phyloP scores from a whole-genome alignment of 2,113 vertebrate genomes.

The Pogona vitticeps region DNA sequence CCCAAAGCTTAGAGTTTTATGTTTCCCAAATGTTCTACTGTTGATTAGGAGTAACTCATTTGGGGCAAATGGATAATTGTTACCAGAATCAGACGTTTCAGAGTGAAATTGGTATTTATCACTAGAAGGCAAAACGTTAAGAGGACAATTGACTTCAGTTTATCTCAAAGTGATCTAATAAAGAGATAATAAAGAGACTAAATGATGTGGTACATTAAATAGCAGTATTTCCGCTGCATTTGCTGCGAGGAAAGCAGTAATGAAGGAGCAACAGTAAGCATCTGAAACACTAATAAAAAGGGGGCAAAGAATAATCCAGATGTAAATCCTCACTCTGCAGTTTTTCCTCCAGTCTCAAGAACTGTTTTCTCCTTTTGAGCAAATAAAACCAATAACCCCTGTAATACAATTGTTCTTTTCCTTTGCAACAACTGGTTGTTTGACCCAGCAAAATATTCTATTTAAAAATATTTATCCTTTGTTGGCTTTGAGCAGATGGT shows the following conservation, averaged over 20 bases:
- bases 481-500: too few relatives aligned
- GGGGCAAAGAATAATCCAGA: background rate
- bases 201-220: background rate
- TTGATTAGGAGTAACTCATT: too few relatives aligned
- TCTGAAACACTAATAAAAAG: background rate
- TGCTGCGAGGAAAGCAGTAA: background rate
- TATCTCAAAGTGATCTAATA: background rate
- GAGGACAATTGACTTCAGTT: slow-evolving; percentile 5
- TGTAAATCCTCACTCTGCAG: background rate
- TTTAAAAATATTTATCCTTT: too few relatives aligned
- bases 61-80: too few relatives aligned
- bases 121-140: background rate
- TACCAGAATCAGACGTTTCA: background rate
- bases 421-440: too few relatives aligned
- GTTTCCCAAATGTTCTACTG: too few relatives aligned
- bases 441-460: too few relatives aligned
- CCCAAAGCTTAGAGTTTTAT: too few relatives aligned
- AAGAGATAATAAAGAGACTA: background rate
- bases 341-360: too few relatives aligned
- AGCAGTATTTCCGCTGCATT: background rate
- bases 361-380: too few relatives aligned
- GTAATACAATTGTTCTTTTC: too few relatives aligned
- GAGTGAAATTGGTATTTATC: background rate
- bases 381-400: too few relatives aligned
- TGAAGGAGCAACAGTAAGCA: background rate